These are phyloP conservation scores for Choristoneura fumiferana DNA, from an alignment of 1,140 invertebrate species.

Conservation along the genomic window DNA sequence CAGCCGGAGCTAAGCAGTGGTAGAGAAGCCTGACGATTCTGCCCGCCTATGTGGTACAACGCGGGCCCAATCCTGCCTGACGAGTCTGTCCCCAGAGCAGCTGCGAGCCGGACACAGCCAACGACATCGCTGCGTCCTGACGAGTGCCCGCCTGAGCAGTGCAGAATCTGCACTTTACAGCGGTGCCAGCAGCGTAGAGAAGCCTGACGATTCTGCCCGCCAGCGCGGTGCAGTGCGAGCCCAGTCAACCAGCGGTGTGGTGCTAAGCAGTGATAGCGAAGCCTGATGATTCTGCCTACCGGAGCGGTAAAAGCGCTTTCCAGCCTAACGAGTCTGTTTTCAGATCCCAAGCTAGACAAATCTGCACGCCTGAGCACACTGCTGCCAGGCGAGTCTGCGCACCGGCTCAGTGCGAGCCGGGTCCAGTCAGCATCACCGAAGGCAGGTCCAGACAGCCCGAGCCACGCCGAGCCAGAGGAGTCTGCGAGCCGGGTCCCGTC, in stretches of 20 bases:
- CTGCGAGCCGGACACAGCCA: background rate
- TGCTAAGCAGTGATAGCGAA: background rate
- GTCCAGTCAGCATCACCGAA: background rate
- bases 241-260: background rate
- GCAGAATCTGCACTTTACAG: too few relatives aligned
- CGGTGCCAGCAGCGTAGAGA: background rate
- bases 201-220: background rate
- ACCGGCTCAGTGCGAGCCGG: background rate
- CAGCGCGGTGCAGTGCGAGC: background rate
- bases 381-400: background rate
- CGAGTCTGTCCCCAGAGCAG: background rate
- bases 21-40: background rate
- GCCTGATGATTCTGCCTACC: background rate
- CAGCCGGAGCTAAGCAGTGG: background rate
- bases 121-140: background rate
- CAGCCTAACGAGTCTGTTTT: too few relatives aligned
- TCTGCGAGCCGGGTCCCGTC: background rate
- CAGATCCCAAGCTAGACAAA: too few relatives aligned
- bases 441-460: background rate
- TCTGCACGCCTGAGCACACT: background rate
- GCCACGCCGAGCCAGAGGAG: background rate
- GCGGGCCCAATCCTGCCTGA: background rate
- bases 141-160: too few relatives aligned
- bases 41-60: background rate
- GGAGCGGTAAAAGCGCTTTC: too few relatives aligned